phyloP scores from a whole-genome alignment of 2,888 invertebrate species.

The Scrobipalpa costella region DNA sequence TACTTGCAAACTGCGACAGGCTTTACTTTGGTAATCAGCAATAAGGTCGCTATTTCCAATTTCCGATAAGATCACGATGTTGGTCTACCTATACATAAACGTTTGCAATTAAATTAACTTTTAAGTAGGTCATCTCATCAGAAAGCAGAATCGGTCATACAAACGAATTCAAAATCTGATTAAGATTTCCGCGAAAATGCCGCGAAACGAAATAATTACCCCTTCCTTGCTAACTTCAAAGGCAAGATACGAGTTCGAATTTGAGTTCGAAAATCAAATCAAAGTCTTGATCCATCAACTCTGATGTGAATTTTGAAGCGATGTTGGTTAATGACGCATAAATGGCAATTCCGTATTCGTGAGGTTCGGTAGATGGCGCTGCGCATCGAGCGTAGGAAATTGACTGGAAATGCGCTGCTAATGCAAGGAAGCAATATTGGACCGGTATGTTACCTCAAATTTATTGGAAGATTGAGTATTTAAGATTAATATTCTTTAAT shows the following conservation, averaged over 20 bases:
- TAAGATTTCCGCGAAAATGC: too few species aligned
- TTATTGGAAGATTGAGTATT: background rate
- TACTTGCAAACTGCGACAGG: too few species aligned
- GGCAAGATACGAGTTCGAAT: background rate
- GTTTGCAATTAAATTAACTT: too few species aligned
- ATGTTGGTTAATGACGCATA: conserved; percentile 20
- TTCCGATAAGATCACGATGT: too few species aligned
- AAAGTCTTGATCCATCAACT: background rate
- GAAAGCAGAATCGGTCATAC: too few species aligned
- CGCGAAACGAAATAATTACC: background rate
- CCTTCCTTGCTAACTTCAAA: background rate
- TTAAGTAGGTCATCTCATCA: too few species aligned
- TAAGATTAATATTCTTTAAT: too few species aligned
- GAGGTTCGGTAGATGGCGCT: conserved; percentile 4
- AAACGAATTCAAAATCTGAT: too few species aligned
- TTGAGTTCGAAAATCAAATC: conserved; percentile 5
- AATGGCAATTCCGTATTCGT: conserved; percentile 13
- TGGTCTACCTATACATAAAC: too few species aligned
- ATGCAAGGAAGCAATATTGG: conserved; percentile 19
- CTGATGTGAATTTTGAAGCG: conserved; percentile 8
- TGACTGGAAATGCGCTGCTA: conserved; percentile 23
- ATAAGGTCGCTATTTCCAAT: too few species aligned
- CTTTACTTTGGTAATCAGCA: too few species aligned
- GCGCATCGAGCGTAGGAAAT: conserved; percentile 15
- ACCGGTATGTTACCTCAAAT: background rate